Evolutionary conservation across 2,797 vertebrate genomes (phyloP), one percentile per base, ranked within the genome.

Genomic region (Pteropus rufus): DNA sequence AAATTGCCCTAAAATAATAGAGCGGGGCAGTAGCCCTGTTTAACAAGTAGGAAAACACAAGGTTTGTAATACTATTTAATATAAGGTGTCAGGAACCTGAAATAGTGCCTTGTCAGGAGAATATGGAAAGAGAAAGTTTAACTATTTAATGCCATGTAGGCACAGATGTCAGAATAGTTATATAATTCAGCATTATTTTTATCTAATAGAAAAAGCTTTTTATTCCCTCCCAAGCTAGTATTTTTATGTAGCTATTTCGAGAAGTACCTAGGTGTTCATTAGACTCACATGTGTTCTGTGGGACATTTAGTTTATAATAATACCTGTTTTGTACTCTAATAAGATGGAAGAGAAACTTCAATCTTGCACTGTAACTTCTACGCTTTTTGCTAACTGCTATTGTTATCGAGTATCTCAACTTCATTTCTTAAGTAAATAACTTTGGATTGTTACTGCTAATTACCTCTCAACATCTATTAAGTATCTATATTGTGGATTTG

Each of bases 351-450:
- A 95, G 18, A 83, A 84, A 83, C 41, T 80, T 23, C 52, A 44
- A 0, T 88, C 36, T 60, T 77, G n/a, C 7, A 9, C 12, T 39
- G 21, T n/a, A 39, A 18, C 10, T 26, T 62, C 80, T 67, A 10
- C 67, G 81, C 34, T 91, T 83, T 89, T 69, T 81, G 72, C 44
- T 75, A 18, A 94, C 88, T 60, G 14, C 23, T 82, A 3, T 64
- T 70, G 24, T 77, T 65, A 79, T 2, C 54, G 67, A 91, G 16
- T 64, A 56, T 56, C 41, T 94, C n/a, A 70, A 49, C 31, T 83
- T 96, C 60, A 92, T 90, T 93, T 89, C 19, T 7, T 36, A 62
- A 79, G 75, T 94, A 89, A 95, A 93, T 92, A 93, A 70, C 44
- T 52, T 54, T 72, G 49, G 86, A 84, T 88, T 93, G n/a, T 73